These are phyloP conservation scores for Plotosus lineatus DNA, from an alignment of 2,113 vertebrate species.

Conservation along the genomic window DNA sequence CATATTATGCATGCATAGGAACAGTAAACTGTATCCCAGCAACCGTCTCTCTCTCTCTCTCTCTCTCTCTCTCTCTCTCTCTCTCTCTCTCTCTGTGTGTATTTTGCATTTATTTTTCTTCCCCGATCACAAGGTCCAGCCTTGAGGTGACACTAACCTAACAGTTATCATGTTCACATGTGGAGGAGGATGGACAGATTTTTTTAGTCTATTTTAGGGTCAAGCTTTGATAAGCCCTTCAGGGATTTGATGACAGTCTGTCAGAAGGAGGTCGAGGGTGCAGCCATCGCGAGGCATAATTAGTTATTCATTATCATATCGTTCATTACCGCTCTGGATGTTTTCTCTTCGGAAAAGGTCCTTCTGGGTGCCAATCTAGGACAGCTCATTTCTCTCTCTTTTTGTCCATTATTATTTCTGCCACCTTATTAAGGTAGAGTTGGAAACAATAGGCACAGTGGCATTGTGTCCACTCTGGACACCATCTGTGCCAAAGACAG, in stretches of 20 bases:
- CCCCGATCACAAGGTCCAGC: not conserved
- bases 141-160: not conserved
- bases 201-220: constrained; percentile 70
- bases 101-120: not conserved
- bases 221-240: constrained; percentile 71
- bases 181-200: constrained; percentile 40
- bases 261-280: constrained; percentile 75
- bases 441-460: constrained; percentile 72
- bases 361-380: constrained; percentile 72
- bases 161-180: constrained; percentile 17
- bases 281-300: constrained; percentile 69
- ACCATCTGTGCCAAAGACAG: constrained; percentile 76
- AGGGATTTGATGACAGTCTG: constrained; percentile 75
- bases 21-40: constrained; percentile 9
- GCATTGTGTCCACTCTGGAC: constrained; percentile 69
- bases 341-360: constrained; percentile 79
- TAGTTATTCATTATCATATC: constrained; percentile 77
- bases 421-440: constrained; percentile 68
- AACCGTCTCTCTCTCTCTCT: not conserved
- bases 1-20: not conserved
- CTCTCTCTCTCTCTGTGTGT: not conserved
- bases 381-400: constrained; percentile 58
- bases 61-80: not conserved
- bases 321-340: constrained; percentile 73
- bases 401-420: constrained; percentile 63